Evolutionary conservation across 2,797 vertebrate genomes (phyloP).

Genomic region (Emydoidea blandingii): DNA sequence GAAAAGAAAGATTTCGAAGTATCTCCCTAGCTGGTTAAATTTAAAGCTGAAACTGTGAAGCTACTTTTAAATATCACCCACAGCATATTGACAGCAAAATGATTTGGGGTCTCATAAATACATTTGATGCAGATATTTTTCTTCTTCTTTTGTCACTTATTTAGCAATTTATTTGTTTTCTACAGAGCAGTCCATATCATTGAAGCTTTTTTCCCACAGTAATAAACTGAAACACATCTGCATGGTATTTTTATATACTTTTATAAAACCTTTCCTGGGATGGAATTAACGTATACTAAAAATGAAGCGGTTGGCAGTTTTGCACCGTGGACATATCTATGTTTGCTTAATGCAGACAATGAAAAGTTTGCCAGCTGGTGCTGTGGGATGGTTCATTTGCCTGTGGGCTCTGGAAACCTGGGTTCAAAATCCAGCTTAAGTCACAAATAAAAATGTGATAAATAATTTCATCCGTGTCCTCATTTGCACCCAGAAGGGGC

Average conservation of each 20-base stretch:
- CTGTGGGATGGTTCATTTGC: not conserved
- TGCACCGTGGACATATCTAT: not conserved
- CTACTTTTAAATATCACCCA: rapidly evolving
- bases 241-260: not conserved
- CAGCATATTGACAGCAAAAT: rapidly evolving
- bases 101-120: not conserved
- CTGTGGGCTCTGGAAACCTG: not conserved
- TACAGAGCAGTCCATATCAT: not conserved
- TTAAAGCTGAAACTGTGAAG: not conserved
- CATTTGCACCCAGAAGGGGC: not conserved
- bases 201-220: not conserved
- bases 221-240: not conserved
- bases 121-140: not conserved
- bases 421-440: not conserved
- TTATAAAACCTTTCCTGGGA: not conserved
- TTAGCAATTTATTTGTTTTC: not conserved
- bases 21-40: not conserved
- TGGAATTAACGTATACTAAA: not conserved
- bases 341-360: not conserved
- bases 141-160: not conserved
- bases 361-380: not conserved
- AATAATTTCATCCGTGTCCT: not conserved
- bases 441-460: not conserved
- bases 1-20: not conserved
- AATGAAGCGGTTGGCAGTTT: not conserved